Evolutionary conservation across 2,113 vertebrate species (phyloP).

Genomic region (Mastomys natalensis): DNA sequence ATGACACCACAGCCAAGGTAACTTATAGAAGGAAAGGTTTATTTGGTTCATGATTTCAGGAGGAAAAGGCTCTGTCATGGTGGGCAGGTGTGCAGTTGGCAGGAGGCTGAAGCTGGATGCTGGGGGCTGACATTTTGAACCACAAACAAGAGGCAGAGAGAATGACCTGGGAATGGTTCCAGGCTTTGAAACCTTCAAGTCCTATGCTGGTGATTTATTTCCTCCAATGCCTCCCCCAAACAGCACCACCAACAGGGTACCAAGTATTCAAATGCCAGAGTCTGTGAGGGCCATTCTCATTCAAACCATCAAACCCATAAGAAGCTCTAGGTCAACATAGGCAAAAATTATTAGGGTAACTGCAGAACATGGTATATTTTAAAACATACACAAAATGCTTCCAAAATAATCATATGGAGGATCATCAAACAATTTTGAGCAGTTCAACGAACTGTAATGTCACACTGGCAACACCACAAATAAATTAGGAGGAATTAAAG

Average conservation of each 20-base stretch:
- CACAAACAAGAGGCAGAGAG: not conserved
- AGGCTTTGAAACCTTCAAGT: not conserved
- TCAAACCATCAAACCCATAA: not conserved
- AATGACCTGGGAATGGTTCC: not conserved
- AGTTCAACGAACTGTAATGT: not conserved
- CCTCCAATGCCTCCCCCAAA: not conserved
- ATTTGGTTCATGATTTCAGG: not conserved
- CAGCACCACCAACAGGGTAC: not conserved
- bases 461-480: not conserved
- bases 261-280: not conserved
- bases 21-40: not conserved
- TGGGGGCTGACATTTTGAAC: not conserved
- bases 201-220: not conserved
- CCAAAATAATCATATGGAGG: not conserved
- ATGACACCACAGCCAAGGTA: not conserved
- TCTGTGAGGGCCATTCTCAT: not conserved
- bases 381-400: not conserved
- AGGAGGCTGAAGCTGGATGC: not conserved
- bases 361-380: not conserved
- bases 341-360: not conserved
- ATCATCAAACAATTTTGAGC: not conserved
- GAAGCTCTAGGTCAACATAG: not conserved
- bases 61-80: not conserved
- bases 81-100: not conserved
- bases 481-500: not conserved